Evolutionary conservation across 2,888 invertebrate genomes (phyloP).

Genomic region (Lycophotia porphyrea): DNA sequence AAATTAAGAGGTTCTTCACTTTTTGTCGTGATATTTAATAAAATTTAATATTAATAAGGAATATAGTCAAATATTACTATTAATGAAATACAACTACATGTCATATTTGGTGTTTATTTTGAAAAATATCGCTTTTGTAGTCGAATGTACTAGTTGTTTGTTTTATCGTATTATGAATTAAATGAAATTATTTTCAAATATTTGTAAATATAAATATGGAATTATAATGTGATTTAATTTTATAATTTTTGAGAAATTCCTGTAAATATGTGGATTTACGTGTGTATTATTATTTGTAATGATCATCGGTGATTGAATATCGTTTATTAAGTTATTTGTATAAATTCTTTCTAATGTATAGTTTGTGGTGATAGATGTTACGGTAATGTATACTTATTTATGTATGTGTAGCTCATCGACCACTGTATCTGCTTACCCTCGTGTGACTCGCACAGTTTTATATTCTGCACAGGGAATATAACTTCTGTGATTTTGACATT

Average conservation of each 20-base stretch:
- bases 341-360: slow-evolving; percentile 85
- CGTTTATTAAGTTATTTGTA: slow-evolving; percentile 84
- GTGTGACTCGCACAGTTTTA: slow-evolving; percentile 73
- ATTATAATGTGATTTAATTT: slow-evolving; percentile 83
- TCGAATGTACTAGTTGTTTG: slow-evolving; percentile 52
- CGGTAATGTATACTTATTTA: slow-evolving; percentile 79
- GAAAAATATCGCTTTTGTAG: slow-evolving; percentile 42
- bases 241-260: slow-evolving; percentile 73
- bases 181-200: slow-evolving; percentile 69
- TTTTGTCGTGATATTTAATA: slow-evolving; percentile 49
- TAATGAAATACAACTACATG: slow-evolving; percentile 14
- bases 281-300: slow-evolving; percentile 81
- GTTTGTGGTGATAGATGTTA: slow-evolving; percentile 82
- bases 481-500: slow-evolving; percentile 71
- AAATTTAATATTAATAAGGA: slow-evolving; percentile 39
- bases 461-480: slow-evolving; percentile 74
- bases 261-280: slow-evolving; percentile 89
- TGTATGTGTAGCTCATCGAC: slow-evolving; percentile 77
- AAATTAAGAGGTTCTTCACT: slow-evolving; percentile 40
- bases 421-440: slow-evolving; percentile 65
- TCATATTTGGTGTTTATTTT: slow-evolving; percentile 29
- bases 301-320: slow-evolving; percentile 75
- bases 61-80: slow-evolving; percentile 42
- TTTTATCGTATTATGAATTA: slow-evolving; percentile 62
- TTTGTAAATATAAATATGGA: slow-evolving; percentile 84